Base-by-base conservation (phyloP, 2,888 invertebrate genomes). In the Athripsodes cinereus region DNA sequence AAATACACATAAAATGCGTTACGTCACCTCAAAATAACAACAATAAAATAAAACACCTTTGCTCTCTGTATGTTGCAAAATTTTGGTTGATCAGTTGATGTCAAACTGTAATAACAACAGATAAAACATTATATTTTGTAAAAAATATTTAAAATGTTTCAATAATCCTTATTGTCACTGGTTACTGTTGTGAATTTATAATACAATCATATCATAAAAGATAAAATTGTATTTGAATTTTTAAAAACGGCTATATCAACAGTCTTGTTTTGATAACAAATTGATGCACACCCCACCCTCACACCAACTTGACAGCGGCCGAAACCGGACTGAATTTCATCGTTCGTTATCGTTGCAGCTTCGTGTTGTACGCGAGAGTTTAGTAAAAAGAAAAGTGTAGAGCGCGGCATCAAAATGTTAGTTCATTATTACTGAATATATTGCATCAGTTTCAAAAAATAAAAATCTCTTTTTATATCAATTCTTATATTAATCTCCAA, bases 271-370 rank as follows among this genome's bases (percentile, higher is more conserved):
- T 54, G 52, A 53, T 53, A 40, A 40, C 16, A 40, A 40, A 40
- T 13, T 40, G 16, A 40, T 13, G 13, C 13, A 13, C 16, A 40
- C 40, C 40, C 40, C 40, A 40, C 16, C 40, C 16, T 16, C 40
- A 40, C 16, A 40, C 13, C 40, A 16, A 40, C 16, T 13, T 40
- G 40, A 35, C 60, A 57, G 34, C 60, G 57, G 60, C 57, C 57
- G 60, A 60, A 57, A 60, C 60, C 60, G 60, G 60, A 60, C 60
- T 60, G 57, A 54, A 21, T 11, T 47, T 20, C 50, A 58, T 58
- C 53, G 58, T 54, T 51, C 49, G 53, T 46, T 52, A 47, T 46
- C 53, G 51, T 34, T 50, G 53, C 54, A 54, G 58, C 58, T 51
- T 53, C 58, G 54, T 22, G 22, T 40, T 13, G 16, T 40, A 40